These are phyloP conservation scores for Chelidonichthys spinosus DNA, from an alignment of 2,797 vertebrate species.

Conservation along the genomic window DNA sequence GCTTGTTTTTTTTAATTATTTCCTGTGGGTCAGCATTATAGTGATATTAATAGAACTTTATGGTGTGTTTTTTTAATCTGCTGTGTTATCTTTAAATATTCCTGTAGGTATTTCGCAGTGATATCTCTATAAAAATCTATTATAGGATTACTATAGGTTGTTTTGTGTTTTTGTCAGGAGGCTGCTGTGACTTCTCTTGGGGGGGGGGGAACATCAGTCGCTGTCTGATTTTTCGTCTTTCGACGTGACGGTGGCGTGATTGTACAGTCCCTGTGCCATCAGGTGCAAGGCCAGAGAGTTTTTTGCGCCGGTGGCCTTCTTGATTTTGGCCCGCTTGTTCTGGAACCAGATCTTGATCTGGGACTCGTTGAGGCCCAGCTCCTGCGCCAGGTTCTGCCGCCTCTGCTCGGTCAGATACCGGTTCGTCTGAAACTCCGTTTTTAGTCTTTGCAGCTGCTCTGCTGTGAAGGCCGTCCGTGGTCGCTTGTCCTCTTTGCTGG, in stretches of 20 bases:
- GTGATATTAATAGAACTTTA: slow-evolving; percentile 59
- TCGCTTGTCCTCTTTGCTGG: slow-evolving; percentile 94
- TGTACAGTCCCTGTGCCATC: slow-evolving; percentile 96
- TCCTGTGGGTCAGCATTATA: slow-evolving; percentile 35
- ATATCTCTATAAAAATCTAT: slow-evolving; percentile 71
- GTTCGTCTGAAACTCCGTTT: slow-evolving; percentile 94
- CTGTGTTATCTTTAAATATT: slow-evolving; percentile 73
- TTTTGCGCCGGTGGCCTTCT: slow-evolving; percentile 91
- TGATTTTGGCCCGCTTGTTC: slow-evolving; percentile 97
- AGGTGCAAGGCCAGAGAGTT: slow-evolving; percentile 93
- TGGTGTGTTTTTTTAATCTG: slow-evolving; percentile 57
- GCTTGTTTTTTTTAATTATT: slow-evolving; percentile 34
- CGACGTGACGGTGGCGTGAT: slow-evolving; percentile 93
- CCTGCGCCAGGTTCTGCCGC: slow-evolving; percentile 92
- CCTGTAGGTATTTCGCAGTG: slow-evolving; percentile 68
- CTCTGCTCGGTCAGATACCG: slow-evolving; percentile 95
- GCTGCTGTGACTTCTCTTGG: slow-evolving; percentile 64
- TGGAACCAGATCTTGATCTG: slow-evolving; percentile 99
- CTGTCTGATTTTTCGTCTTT: slow-evolving; percentile 98
- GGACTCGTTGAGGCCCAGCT: slow-evolving; percentile 94
- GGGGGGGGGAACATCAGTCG: slow-evolving; percentile 84
- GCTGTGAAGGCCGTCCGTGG: slow-evolving; percentile 95
- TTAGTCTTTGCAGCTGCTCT: slow-evolving; percentile 94
- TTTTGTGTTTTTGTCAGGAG: slow-evolving; percentile 75
- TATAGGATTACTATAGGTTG: slow-evolving; percentile 78